These are phyloP conservation scores for Enteromius mattozi DNA, from an alignment of 2,797 vertebrate species.

Conservation along the genomic window DNA sequence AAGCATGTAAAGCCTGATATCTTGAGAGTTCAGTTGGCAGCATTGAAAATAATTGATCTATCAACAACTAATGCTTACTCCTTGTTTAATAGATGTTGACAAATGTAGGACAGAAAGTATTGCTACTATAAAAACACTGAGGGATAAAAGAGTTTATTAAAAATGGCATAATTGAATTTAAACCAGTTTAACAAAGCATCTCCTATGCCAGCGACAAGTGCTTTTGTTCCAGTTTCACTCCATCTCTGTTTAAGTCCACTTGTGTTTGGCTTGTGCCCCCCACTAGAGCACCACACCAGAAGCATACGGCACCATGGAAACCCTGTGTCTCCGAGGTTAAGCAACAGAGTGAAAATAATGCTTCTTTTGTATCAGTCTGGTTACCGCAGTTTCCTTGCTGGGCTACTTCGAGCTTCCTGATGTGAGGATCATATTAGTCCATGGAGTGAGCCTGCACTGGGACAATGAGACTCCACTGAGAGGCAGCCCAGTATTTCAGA, in stretches of 20 bases:
- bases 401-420: constrained; percentile 51
- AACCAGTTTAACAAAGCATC: not conserved
- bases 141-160: not conserved
- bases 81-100: not conserved
- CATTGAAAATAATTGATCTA: not conserved
- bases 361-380: constrained; percentile 54
- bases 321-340: constrained; percentile 44
- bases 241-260: constrained; percentile 41
- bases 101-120: not conserved
- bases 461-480: constrained; percentile 47
- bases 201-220: not conserved
- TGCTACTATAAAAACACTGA: not conserved
- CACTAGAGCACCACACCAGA: constrained; percentile 23
- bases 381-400: constrained; percentile 49
- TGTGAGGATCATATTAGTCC: constrained; percentile 53
- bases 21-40: too few species aligned
- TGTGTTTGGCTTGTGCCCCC: constrained; percentile 38
- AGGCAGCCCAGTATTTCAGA: constrained; percentile 30
- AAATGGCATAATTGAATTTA: not conserved
- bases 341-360: constrained; percentile 54
- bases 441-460: constrained; percentile 18
- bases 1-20: not conserved
- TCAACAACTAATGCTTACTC: not conserved
- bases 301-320: constrained; percentile 56
- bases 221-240: constrained; percentile 20